Base-by-base conservation (phyloP, 2,113 vertebrate species). In the Plectropomus leopardus region DNA sequence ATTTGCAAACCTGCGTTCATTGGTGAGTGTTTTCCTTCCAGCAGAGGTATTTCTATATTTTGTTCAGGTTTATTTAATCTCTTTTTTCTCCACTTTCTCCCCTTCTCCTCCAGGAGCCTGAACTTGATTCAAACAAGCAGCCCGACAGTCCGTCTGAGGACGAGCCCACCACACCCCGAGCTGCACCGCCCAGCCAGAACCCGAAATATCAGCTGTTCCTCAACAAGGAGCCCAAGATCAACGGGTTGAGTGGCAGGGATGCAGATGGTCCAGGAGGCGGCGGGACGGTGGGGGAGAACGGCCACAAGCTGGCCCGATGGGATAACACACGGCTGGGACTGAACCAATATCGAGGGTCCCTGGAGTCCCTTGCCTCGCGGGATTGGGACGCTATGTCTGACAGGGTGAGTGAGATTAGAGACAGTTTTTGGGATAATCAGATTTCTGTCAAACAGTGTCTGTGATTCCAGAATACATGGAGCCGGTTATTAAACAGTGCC, bases 191-290 rank as follows among this genome's bases (percentile, higher is more conserved):
- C 68, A 75, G 1, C 16, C 78, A 86, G 19, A 95, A 84, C 88
- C 93, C 94, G 0, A 95, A 92, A 55, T 96, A 95, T 87, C 92
- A 96, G 86, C 92, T 95, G 69, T 93, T 75, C 75, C 86, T 95
- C 36, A 84, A 76, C 77, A 82, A 91, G 2, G 82, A 86, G 0
- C 19, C 82, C 15, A 89, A 42, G 76, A 88, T 48, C 70, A 92
- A 93, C 7, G 92, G 92, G 51, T 47, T 86, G 42, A 88, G 89
- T 30, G 23, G 83, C 79, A 77, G 72, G 67, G 88, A 92, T 28
- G 53, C 84, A 42, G 81, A 93, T 30, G 84, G 89, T 19, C 83
- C 66, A 0, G 86, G 84, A 59, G 71, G 71, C n/a, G 21, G 75
- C 3, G 79, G 78, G 45, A 40, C 61, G 0, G 0, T 16, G 4